These are phyloP conservation scores for Stomatorhinus ivindoensis DNA, from an alignment of 2,113 vertebrate genomes.

Conservation along the genomic window DNA sequence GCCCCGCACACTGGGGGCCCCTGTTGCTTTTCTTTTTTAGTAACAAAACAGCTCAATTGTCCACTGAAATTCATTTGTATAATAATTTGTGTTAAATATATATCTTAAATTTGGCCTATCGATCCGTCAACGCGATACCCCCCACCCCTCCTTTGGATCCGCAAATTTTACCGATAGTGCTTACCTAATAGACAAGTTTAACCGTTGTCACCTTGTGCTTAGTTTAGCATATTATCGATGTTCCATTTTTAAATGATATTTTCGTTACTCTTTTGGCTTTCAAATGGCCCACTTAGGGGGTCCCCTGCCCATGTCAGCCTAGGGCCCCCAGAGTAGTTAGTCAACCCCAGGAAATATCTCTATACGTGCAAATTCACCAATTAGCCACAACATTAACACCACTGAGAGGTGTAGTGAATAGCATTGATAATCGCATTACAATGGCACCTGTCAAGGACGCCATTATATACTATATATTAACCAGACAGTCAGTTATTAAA, in stretches of 20 bases:
- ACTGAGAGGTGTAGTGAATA: background rate
- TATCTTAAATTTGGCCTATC: background rate
- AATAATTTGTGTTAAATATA: background rate
- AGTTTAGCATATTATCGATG: no score
- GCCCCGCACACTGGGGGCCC: background rate
- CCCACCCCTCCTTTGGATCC: background rate
- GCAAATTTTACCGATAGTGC: background rate
- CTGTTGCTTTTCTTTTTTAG: background rate
- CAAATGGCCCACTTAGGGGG: no score
- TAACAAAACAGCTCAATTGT: background rate
- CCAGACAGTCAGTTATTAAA: no score
- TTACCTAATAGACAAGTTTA: background rate
- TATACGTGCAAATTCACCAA: background rate
- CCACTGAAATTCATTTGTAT: background rate
- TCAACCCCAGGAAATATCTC: background rate
- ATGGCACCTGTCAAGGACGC: background rate
- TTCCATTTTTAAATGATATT: no score
- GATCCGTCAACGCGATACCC: background rate
- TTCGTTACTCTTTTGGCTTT: no score
- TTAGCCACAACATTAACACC: background rate
- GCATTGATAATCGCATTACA: background rate
- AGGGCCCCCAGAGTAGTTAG: background rate
- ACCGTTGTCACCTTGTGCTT: no score
- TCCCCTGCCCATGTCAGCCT: background rate
- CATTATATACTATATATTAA: no score